A percentile compares a stretch with the other conserved stretches of the same genome.
These are phyloP conservation scores for Pseudochaenichthys georgianus DNA, from an alignment of 2,797 vertebrate genomes.

Conservation along the genomic window DNA sequence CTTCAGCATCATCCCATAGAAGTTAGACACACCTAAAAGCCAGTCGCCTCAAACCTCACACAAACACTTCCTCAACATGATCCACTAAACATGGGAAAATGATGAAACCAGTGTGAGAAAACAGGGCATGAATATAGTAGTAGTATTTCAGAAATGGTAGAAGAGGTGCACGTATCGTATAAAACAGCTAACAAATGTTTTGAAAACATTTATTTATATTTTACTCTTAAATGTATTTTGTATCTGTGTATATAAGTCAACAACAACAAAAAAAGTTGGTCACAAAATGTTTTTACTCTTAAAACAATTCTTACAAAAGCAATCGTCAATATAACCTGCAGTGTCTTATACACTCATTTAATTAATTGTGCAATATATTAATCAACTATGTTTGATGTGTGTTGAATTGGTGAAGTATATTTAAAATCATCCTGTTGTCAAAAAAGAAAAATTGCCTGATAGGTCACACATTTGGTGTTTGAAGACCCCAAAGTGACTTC, in stretches of 20 bases:
- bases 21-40: slow-evolving; percentile 31
- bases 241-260: no score
- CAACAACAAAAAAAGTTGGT: no score
- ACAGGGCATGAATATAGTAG: neutral
- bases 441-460: neutral
- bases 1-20: slow-evolving; percentile 31
- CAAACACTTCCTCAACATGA: slow-evolving; percentile 3
- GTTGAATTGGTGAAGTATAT: neutral
- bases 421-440: neutral
- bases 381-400: neutral
- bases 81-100: neutral
- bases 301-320: neutral
- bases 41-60: neutral
- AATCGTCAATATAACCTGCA: neutral
- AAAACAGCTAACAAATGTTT: neutral
- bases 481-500: neutral
- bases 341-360: neutral
- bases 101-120: neutral
- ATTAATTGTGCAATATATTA: neutral
- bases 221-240: no score
- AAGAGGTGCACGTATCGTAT: neutral
- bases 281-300: neutral
- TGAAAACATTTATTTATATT: neutral
- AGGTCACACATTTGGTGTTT: neutral
- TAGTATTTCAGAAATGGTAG: neutral